phyloP scores from a whole-genome alignment of 2,888 invertebrate genomes.

The Coleophora deauratella region DNA sequence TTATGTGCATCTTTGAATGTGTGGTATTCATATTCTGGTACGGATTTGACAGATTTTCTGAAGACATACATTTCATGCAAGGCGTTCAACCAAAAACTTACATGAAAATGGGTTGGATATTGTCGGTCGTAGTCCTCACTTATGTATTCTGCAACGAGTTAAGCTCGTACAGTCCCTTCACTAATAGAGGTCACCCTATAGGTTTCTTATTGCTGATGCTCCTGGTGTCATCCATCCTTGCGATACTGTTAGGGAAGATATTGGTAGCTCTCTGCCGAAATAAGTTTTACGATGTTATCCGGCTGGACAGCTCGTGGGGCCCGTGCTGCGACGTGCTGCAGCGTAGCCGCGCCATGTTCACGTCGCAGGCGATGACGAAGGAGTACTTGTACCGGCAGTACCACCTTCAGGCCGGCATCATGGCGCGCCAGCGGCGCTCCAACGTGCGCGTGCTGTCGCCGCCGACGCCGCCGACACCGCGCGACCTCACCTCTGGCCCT shows the following conservation, averaged over 20 bases:
- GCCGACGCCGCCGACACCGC: too few species aligned
- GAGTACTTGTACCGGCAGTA: slow-evolving; percentile 67
- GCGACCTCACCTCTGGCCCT: too few species aligned
- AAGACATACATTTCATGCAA: slow-evolving; percentile 65
- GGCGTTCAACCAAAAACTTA: slow-evolving; percentile 44
- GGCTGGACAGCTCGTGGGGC: slow-evolving; percentile 46
- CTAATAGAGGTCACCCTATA: slow-evolving; percentile 4
- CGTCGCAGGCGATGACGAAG: slow-evolving; percentile 66
- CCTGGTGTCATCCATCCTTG: slow-evolving; percentile 5
- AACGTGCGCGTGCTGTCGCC: slow-evolving; percentile 18
- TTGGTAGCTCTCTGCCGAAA: slow-evolving; percentile 27
- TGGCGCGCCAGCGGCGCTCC: slow-evolving; percentile 38
- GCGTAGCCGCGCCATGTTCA: slow-evolving; percentile 62
- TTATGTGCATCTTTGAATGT: slow-evolving; percentile 34
- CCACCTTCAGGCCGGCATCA: slow-evolving; percentile 55
- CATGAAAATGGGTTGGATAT: slow-evolving; percentile 42
- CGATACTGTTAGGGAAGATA: slow-evolving; percentile 22
- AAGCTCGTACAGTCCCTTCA: neutral
- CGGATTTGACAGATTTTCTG: slow-evolving; percentile 48
- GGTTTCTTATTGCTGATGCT: slow-evolving; percentile 20
- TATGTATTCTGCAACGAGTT: slow-evolving; percentile 34
- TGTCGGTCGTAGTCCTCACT: slow-evolving; percentile 24
- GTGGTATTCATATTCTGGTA: slow-evolving; percentile 51
- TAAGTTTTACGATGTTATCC: slow-evolving; percentile 21
- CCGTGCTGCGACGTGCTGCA: slow-evolving; percentile 43